phyloP scores from a whole-genome alignment of 92 coral and sea anemone species.

The Isaurus tuberculatus region DNA sequence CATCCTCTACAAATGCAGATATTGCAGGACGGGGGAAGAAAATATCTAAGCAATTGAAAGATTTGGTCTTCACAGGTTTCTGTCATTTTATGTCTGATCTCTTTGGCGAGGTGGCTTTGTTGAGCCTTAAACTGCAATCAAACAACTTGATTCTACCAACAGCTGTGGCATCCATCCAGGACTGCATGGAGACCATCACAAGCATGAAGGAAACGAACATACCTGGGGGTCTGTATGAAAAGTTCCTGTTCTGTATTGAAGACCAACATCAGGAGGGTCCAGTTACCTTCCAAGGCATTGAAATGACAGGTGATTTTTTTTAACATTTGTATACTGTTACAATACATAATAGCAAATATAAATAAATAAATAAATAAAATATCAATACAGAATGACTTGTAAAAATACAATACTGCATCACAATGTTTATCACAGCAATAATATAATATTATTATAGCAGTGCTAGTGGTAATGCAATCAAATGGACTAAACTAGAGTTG shows the following conservation, averaged over 20 bases:
- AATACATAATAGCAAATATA: no score
- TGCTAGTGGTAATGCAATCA: no score
- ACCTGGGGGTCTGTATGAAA: background rate
- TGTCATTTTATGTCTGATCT: conserved; percentile 11
- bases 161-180: background rate
- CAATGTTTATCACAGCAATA: no score
- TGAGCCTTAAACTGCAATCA: conserved; percentile 24
- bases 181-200: background rate
- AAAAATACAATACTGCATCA: no score
- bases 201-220: background rate
- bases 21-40: conserved; percentile 32
- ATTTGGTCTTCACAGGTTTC: background rate
- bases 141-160: conserved; percentile 14
- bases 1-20: conserved; percentile 21
- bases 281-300: conserved; percentile 10
- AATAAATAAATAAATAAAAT: no score
- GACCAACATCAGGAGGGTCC: background rate
- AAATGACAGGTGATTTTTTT: conserved; percentile 15
- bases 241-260: conserved; percentile 20
- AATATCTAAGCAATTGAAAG: background rate
- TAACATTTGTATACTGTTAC: no score
- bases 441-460: no score
- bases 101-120: conserved; percentile 22
- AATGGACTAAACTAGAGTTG: no score
- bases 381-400: no score